Base-by-base conservation (phyloP, 2,113 vertebrate species). In the Stictonetta naevosa region DNA sequence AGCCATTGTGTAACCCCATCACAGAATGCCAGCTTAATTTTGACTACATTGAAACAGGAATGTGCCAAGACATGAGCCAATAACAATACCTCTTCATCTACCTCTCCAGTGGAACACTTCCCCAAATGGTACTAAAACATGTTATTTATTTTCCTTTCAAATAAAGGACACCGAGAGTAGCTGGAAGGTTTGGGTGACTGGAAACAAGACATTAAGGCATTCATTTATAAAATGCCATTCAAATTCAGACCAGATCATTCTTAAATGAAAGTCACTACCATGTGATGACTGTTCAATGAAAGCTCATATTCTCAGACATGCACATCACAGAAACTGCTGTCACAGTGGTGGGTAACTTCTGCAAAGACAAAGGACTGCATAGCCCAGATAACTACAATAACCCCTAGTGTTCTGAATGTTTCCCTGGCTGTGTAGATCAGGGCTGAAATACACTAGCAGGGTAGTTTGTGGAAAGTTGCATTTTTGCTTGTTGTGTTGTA, bases 401-500 rank as follows among this genome's bases (percentile, higher is more conserved):
- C 11, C 11, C 60, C 28, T 48, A 46, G 8, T 1, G 1, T 46
- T 29, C 40, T 59, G 13, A 58, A 36, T 60, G 6, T 52, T 91
- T 91, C 16, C 68, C 46, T 59, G 63, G 68, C 28, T 13, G 1
- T 7, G 2, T 14, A 71, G 58, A 28, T 67, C 0, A 4, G 20
- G 29, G 28, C 53, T 79, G 53, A 90, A 75, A 79, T 10, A 71
- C 44, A 29, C 1, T 33, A 60, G 21, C 69, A 88, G 72, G 25
- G 20, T 46, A 76, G 55, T n/a, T 79, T 50, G 76, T 1, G 3
- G 68, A 80, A 86, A 82, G 48, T 4, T 91, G 46, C 46, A 72
- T 92, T 96, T 96, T 90, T 38, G 69, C 71, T 82, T 73, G 76
- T 86, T 64, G 46, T 9, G 22, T 60, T 83, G 71, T 85, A 46